These are phyloP conservation scores for Planococcus citri DNA, from an alignment of 1,140 invertebrate species.

Conservation along the genomic window DNA sequence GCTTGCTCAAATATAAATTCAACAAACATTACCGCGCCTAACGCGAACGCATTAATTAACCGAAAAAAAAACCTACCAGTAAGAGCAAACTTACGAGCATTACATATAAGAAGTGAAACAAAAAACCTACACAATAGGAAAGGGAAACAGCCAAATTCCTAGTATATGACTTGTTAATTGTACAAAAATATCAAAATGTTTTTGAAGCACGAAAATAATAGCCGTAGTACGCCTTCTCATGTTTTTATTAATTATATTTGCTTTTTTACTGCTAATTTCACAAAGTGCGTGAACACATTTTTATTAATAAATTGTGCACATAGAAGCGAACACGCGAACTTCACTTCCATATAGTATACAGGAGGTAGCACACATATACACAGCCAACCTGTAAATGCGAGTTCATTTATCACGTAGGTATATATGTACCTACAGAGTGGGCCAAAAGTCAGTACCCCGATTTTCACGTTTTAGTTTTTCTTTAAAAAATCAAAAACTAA, in stretches of 20 bases:
- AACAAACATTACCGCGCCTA: background rate
- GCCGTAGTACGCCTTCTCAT: slow-evolving; percentile 12
- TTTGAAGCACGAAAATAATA: slow-evolving; percentile 10
- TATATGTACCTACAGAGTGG: too few species aligned
- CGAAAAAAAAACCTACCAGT: too few species aligned
- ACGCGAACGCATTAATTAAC: background rate
- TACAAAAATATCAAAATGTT: slow-evolving; percentile 15
- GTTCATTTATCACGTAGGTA: slow-evolving; percentile 17
- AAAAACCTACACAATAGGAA: background rate
- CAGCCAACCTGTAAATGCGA: slow-evolving; percentile 9
- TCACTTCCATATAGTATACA: too few species aligned
- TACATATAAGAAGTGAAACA: too few species aligned
- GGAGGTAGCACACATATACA: too few species aligned
- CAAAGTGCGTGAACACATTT: slow-evolving; percentile 19
- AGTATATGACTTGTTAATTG: background rate
- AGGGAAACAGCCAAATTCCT: background rate
- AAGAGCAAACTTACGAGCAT: too few species aligned
- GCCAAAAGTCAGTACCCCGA: too few species aligned
- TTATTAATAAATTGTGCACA: slow-evolving; percentile 18
- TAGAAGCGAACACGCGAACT: slow-evolving; percentile 11
- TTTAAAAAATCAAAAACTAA: too few species aligned
- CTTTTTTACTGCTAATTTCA: slow-evolving; percentile 20
- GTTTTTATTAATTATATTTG: slow-evolving; percentile 20
- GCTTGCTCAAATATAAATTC: background rate
- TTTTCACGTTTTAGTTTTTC: too few species aligned